phyloP scores from a whole-genome alignment of 2,797 vertebrate genomes.

The Melanotaenia nigrans region DNA sequence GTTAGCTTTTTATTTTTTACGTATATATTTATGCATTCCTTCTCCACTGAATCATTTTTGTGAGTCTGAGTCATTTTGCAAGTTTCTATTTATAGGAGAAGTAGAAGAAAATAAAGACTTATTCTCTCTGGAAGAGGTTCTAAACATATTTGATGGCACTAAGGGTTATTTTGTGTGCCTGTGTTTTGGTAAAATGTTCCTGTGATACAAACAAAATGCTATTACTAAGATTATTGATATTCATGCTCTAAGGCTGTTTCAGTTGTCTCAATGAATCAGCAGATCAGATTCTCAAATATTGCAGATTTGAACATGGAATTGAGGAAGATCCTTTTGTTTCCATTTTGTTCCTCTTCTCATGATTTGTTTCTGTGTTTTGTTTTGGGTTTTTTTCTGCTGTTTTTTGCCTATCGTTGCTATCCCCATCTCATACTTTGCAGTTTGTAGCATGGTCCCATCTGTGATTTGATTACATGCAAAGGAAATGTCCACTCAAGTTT shows the following conservation, averaged over 20 bases:
- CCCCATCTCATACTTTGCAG: neutral
- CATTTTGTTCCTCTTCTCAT: neutral
- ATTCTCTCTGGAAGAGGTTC: neutral
- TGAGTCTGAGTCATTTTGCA: neutral
- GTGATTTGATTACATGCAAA: neutral
- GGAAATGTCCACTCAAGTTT: conserved; percentile 35
- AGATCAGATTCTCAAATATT: conserved; percentile 1
- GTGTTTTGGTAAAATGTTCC: conserved; percentile 1
- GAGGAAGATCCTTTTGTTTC: neutral
- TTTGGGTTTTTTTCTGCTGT: no score
- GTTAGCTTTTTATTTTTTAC: neutral
- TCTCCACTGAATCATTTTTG: neutral
- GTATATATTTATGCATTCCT: neutral
- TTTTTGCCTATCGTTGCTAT: neutral
- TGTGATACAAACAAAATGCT: neutral
- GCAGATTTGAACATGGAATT: neutral
- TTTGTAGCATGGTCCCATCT: neutral
- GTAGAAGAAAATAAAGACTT: neutral
- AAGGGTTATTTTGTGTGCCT: neutral
- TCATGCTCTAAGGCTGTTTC: conserved; percentile 2
- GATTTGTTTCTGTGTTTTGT: neutral
- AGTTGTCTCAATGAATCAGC: neutral
- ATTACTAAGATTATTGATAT: no score
- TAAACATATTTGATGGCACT: conserved; percentile 8
- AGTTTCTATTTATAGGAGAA: conserved; percentile 9